Percentiles rank a stretch among this genome's conserved stretches.
phyloP scores from a whole-genome alignment of 2,113 vertebrate species.

The Zootoca vivipara region DNA sequence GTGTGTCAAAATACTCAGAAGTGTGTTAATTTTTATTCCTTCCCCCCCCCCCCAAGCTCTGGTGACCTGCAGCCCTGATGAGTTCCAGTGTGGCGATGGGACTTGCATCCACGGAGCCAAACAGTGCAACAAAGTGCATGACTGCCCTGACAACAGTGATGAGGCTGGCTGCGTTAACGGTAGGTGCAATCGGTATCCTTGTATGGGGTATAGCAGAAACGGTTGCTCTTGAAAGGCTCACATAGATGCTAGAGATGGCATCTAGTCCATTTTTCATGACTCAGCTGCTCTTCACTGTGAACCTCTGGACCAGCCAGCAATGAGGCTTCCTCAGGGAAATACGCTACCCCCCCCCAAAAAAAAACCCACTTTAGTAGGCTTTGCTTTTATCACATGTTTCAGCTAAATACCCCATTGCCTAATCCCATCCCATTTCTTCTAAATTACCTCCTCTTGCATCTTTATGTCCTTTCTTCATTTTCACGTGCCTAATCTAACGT shows the following conservation, averaged over 20 bases:
- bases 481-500: constrained; percentile 55
- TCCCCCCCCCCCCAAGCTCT: constrained; percentile 73
- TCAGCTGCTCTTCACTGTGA: background rate
- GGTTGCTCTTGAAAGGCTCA: background rate
- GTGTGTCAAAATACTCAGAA: background rate
- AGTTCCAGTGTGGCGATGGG: constrained; percentile 93
- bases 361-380: constrained; percentile 17
- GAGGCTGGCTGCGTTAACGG: constrained; percentile 91
- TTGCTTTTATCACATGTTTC: constrained; percentile 37
- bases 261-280: background rate
- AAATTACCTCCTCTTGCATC: constrained; percentile 52
- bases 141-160: constrained; percentile 92
- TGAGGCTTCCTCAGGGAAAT: constrained; percentile 32
- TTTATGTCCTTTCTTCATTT: constrained; percentile 54
- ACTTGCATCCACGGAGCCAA: constrained; percentile 90
- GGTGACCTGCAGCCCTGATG: constrained; percentile 89
- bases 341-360: background rate
- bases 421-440: constrained; percentile 58
- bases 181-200: constrained; percentile 61
- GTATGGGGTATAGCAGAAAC: fast-evolving
- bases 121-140: constrained; percentile 89
- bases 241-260: background rate
- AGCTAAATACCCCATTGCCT: constrained; percentile 53
- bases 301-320: background rate
- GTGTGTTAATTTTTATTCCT: background rate